Evolutionary conservation across 2,888 invertebrate species (phyloP).

Genomic region (Tanypteryx hageni): DNA sequence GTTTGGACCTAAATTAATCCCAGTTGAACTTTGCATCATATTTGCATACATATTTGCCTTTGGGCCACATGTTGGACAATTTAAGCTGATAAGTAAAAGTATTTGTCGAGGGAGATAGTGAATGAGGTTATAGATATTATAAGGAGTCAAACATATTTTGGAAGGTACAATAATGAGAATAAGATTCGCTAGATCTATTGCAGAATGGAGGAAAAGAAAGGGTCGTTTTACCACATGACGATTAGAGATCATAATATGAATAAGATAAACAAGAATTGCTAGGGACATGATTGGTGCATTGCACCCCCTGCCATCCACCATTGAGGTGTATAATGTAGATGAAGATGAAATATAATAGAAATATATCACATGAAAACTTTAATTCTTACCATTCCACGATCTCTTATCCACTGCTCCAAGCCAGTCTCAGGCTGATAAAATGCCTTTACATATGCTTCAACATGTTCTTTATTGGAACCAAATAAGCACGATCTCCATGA

Average conservation of each 20-base stretch:
- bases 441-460: slow-evolving; percentile 97
- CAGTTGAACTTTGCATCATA: no score
- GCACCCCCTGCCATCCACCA: neutral
- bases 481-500: slow-evolving; percentile 51
- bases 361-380: neutral
- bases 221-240: neutral
- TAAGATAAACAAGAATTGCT: neutral
- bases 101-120: no score
- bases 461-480: slow-evolving; percentile 90
- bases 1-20: no score
- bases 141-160: no score
- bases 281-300: no score
- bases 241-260: neutral
- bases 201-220: neutral
- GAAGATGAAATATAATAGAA: neutral
- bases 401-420: slow-evolving; percentile 92
- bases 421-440: slow-evolving; percentile 94
- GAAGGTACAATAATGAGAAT: no score
- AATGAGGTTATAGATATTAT: no score
- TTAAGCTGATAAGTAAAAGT: no score
- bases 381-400: slow-evolving; percentile 81
- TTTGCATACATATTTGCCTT: no score
- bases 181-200: no score
- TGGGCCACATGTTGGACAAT: no score
- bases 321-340: neutral